Base-by-base conservation (phyloP, 2,113 vertebrate species). In the Rhizomys pruinosus region DNA sequence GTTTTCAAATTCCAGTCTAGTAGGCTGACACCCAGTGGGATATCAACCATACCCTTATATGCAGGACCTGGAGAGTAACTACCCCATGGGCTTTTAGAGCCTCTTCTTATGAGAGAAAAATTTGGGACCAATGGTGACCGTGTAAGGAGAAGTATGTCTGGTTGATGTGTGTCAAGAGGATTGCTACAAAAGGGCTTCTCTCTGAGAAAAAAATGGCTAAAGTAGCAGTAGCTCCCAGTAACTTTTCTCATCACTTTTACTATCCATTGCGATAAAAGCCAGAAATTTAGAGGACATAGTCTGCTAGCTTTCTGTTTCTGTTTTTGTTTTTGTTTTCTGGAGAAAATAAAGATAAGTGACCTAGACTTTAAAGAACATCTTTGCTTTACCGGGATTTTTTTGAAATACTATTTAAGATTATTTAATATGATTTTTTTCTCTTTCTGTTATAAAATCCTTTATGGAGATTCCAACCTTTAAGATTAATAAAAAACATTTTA, bases 361-460 rank as follows among this genome's bases (percentile, higher is more conserved):
- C 2, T 68, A 39, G 10, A 87, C 15, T 52, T 9, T 34, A 66
- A 23, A 29, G 71, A 42, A 37, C 5, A 81, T n/a, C n/a, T n/a
- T n/a, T n/a, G n/a, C n/a, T n/a, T n/a, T n/a, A n/a, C n/a, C 17
- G 72, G 15, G 25, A 80, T 61, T 47, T 78, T 76, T 61, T 74
- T 81, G 19, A 90, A 80, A 3, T 84, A 89, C 87, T 84, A 79
- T 80, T 39, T 11, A 37, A 68, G 25, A 79, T 7, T 17, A 64
- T 7, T 29, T 69, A 87, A 76, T 76, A 55, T 73, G 16, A 81
- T 0, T 0, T 17, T 0, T 17, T 77, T 42, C 11, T 22, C 69
- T 68, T 64, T 94, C 92, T 71, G 27, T 4, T 80, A 1, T 91
- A 89, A 91, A 87, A 80, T 86, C 3, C 12, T 76, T 66, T 25